Conservation (phyloP, 2,888 invertebrate genomes). For the Choristoneura rosaceana region DNA sequence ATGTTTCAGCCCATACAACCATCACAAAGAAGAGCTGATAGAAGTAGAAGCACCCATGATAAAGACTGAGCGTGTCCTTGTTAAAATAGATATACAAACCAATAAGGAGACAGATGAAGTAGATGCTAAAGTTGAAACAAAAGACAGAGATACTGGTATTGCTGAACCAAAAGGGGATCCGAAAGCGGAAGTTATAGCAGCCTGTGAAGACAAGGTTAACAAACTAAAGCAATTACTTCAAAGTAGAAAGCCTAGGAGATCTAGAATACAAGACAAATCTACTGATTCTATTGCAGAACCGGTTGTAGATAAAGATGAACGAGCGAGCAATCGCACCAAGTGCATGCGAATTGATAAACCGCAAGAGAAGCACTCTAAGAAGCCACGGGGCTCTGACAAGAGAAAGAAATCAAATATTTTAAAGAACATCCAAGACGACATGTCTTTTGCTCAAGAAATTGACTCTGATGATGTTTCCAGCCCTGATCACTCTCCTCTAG, state of each 20-base stretch:
- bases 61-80: slow-evolving; percentile 54
- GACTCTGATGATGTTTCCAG: slow-evolving; percentile 56
- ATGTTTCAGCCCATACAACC: slow-evolving; percentile 58
- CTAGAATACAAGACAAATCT: slow-evolving; percentile 47
- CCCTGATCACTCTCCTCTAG: slow-evolving; percentile 57
- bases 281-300: slow-evolving; percentile 45
- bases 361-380: slow-evolving; percentile 62
- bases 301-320: slow-evolving; percentile 33
- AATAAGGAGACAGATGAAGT: slow-evolving; percentile 16
- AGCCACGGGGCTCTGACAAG: slow-evolving; percentile 57
- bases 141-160: slow-evolving; percentile 23
- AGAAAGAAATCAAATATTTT: slow-evolving; percentile 54
- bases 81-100: slow-evolving; percentile 27
- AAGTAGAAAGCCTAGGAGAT: slow-evolving; percentile 52
- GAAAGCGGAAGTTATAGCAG: slow-evolving; percentile 56
- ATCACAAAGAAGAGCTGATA: slow-evolving; percentile 55
- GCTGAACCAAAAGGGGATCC: slow-evolving; percentile 36
- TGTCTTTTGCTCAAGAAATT: slow-evolving; percentile 64
- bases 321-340: slow-evolving; percentile 49
- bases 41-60: slow-evolving; percentile 59
- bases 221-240: slow-evolving; percentile 66
- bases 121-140: slow-evolving; percentile 34
- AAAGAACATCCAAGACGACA: slow-evolving; percentile 62
- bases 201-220: slow-evolving; percentile 75
- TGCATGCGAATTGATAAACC: slow-evolving; percentile 49